phyloP scores from a whole-genome alignment of 2,888 invertebrate species.

The Drosophila borborema region DNA sequence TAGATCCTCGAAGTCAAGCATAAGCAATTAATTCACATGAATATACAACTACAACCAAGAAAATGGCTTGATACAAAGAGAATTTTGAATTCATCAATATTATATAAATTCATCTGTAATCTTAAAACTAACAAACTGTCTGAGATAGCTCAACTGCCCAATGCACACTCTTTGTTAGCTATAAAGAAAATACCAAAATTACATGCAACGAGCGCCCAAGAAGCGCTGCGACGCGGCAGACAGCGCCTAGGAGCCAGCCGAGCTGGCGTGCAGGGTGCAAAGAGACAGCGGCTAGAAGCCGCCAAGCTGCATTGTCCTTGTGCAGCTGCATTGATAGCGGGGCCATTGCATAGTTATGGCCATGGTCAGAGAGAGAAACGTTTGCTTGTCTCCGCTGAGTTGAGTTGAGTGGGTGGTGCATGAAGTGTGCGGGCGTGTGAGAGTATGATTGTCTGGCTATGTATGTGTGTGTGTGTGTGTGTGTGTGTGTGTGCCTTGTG shows the following conservation, averaged over 20 bases:
- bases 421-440: background rate
- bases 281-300: slow-evolving; percentile 6
- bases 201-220: slow-evolving; percentile 47
- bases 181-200: slow-evolving; percentile 58
- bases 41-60: no score
- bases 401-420: background rate
- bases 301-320: slow-evolving; percentile 55
- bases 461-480: slow-evolving; percentile 4
- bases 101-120: background rate
- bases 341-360: slow-evolving; percentile 54
- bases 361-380: slow-evolving; percentile 45
- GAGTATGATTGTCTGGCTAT: background rate
- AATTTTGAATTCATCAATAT: no score
- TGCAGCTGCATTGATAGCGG: slow-evolving; percentile 60
- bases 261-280: background rate
- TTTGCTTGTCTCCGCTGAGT: slow-evolving; percentile 29
- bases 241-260: background rate
- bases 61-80: no score
- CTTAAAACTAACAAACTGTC: background rate
- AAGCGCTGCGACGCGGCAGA: slow-evolving; percentile 23
- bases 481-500: slow-evolving; percentile 3
- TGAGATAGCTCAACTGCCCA: background rate
- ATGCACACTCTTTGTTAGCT: background rate
- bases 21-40: no score
- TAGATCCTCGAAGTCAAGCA: no score